Evolutionary conservation across 2,113 vertebrate genomes (phyloP), one percentile per base, ranked within the genome.

Genomic region (Apodemus sylvaticus): DNA sequence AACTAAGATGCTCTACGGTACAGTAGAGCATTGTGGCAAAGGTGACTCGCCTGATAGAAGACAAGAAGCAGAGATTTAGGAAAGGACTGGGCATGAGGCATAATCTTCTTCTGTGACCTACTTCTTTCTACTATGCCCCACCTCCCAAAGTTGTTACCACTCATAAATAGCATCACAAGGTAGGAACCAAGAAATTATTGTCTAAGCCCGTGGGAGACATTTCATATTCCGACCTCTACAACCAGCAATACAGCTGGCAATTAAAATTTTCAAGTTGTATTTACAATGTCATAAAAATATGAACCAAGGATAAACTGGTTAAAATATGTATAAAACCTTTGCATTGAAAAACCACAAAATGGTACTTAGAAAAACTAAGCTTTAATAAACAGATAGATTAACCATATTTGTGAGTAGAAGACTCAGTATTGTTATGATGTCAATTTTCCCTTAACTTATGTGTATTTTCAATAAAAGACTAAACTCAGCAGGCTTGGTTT

Each of bases 391-490:
- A 10, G 58, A 1, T 42, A n/a, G 90, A 22, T 0, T 26, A 42
- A 7, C 55, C 39, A 1, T 16, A 2, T 20, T 58, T 42, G 2
- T 11, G 13, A 66, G 4, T 22, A 71, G 70, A 53, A 53, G 3
- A 19, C 7, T 8, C 20, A 0, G 0, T 39, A 7, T 10, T 82
- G 39, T 29, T 19, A 64, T 2, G 3, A 8, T 0, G 6, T 26
- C 34, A 14, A 10, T 29, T 78, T 78, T 45, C n/a, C 51, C 66
- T 36, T 85, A 45, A 55, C 66, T 53, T 12, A 68, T 55, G 26
- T 62, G 8, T 24, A 45, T 48, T 48, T 51, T 14, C 45, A 31
- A 53, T 79, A 51, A 66, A 51, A n/a, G 7, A 26, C 73, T 83
- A 34, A 31, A 36, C 76, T 62, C 39, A 62, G 31, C 8, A 24